A percentile compares a stretch with the other conserved stretches of the same genome.
These are phyloP conservation scores for Porites lobata DNA, from an alignment of 92 coral and sea anemone genomes.

Conservation along the genomic window DNA sequence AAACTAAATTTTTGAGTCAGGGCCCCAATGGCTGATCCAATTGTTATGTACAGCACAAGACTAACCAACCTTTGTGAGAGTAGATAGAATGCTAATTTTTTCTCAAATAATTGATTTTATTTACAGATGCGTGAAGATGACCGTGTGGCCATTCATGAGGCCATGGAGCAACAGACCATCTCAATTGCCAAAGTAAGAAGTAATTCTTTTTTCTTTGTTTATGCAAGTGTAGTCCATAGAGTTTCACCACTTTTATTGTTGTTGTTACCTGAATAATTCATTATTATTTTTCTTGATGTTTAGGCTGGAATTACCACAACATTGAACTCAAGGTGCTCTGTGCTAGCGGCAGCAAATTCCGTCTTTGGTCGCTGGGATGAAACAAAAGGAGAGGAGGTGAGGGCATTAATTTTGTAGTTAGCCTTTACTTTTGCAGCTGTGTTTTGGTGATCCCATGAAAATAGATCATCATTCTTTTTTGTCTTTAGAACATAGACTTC, in stretches of 20 bases:
- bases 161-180: constrained; percentile 98
- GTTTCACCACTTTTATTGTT: background rate
- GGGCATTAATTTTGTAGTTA: background rate
- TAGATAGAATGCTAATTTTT: too few species aligned
- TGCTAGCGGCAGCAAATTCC: constrained; percentile 98
- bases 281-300: background rate
- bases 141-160: constrained; percentile 99
- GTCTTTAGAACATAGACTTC: constrained; percentile 93
- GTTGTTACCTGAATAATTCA: background rate
- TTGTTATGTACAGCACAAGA: too few species aligned
- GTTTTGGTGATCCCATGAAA: background rate
- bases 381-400: constrained; percentile 96
- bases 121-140: constrained; percentile 98
- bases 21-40: too few species aligned
- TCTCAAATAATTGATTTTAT: too few species aligned
- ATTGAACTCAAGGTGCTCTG: constrained; percentile 96
- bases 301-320: constrained; percentile 99
- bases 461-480: background rate
- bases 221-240: background rate
- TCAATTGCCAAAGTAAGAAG: constrained; percentile 92
- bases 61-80: too few species aligned
- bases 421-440: background rate
- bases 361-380: constrained; percentile 99
- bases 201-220: too few species aligned
- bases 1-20: too few species aligned